Evolutionary conservation across 53 echinoderm and acorn worm species (phyloP), one percentile per base, ranked within the genome.

Genomic region (Zoroaster sp.): DNA sequence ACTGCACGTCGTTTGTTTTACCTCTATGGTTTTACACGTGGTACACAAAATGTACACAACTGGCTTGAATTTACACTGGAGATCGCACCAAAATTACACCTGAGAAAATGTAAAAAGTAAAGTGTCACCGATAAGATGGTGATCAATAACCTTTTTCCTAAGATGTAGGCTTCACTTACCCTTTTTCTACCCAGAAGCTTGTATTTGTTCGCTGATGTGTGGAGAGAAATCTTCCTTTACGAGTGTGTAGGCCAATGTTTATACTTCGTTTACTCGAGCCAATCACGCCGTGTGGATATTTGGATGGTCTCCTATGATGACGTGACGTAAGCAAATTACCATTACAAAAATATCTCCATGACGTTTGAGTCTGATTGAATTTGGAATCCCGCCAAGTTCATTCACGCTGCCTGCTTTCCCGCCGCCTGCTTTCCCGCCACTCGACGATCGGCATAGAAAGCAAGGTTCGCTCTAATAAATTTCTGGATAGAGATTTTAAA

Each of bases 361-460:
- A 37, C 63, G 63, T 73, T 40, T 21, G 31, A 34, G 18, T 28
- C 49, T 76, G 11, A 80, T 80, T 59, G 80, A 46, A 80, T 80
- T 80, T 80, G 80, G 80, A 59, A 18, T 23, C 18, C 12, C 11
- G 80, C 80, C 80, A 80, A 80, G 80, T 80, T 80, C 80, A 80
- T 80, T 80, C 59, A 80, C 12, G 55, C 77, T 28, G 31, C 1
- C 53, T 5, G 75, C 43, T 77, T 52, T 77, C 77, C 49, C 34
- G 47, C 76, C 46, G 28, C 13, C 33, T 32, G 49, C 53, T n/a
- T 18, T 59, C 54, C n/a, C n/a, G n/a, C n/a, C n/a, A n/a, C n/a
- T n/a, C n/a, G n/a, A n/a, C n/a, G n/a, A n/a, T n/a, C n/a, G n/a
- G n/a, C n/a, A n/a, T n/a, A n/a, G n/a, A n/a, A n/a, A n/a, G n/a